A percentile compares a stretch with the other conserved stretches of the same genome.
Evolutionary conservation across 2,888 invertebrate genomes (phyloP).

Genomic region (Cosmia trapezina): DNA sequence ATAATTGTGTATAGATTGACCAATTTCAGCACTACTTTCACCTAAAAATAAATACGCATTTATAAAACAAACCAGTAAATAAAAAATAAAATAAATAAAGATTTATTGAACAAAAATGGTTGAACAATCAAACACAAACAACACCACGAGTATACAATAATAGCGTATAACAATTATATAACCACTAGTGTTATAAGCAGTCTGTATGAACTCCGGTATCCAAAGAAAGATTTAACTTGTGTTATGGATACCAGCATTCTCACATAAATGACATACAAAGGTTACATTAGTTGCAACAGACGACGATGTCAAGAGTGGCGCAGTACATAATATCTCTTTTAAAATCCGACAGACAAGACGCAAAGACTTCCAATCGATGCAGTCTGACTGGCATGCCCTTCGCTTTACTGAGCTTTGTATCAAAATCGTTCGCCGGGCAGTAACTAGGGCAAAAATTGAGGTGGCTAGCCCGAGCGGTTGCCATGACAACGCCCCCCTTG

Average conservation of each 20-base stretch:
- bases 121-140: no score
- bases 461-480: constrained; percentile 74
- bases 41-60: neutral
- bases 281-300: no score
- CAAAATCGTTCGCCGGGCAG: constrained; percentile 72
- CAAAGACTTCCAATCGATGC: constrained; percentile 52
- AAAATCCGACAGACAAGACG: constrained; percentile 13
- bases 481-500: constrained; percentile 73
- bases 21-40: neutral
- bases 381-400: constrained; percentile 64
- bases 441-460: constrained; percentile 85
- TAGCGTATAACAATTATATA: no score
- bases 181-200: no score
- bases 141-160: no score
- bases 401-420: constrained; percentile 69
- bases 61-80: neutral
- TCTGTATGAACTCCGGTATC: no score
- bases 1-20: neutral
- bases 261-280: no score
- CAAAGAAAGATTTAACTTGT: no score
- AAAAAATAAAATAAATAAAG: no score
- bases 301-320: no score
- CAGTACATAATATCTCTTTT: neutral
- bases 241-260: no score
- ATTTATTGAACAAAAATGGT: no score